Percentiles rank a stretch among this genome's conserved stretches.
Conservation (phyloP, 2,113 vertebrate species). For the Zosterops lateralis region DNA sequence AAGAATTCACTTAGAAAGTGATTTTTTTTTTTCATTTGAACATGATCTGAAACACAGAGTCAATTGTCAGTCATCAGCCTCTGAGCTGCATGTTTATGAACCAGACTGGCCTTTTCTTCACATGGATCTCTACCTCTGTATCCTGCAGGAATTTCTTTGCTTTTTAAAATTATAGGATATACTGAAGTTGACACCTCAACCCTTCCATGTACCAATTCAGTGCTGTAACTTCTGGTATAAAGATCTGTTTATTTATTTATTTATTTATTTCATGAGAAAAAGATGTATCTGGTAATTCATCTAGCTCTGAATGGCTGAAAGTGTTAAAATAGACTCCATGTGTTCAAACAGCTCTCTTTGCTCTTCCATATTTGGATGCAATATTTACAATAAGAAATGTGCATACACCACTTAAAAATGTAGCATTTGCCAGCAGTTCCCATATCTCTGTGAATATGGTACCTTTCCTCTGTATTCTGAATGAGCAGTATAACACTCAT, state of each 20-base stretch:
- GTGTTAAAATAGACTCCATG: not conserved
- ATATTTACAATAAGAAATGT: conserved; percentile 19
- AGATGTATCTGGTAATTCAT: not conserved
- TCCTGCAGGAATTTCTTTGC: not conserved
- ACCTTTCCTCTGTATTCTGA: not conserved
- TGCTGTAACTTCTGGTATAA: not conserved
- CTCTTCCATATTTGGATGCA: not conserved
- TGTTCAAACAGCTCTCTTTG: not conserved
- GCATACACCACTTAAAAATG: not conserved
- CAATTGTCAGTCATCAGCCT: not conserved
- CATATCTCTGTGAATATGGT: not conserved
- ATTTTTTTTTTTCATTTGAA: not conserved
- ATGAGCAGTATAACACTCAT: not conserved
- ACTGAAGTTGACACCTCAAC: not conserved
- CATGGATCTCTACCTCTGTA: not conserved
- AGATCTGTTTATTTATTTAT: not conserved
- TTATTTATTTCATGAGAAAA: not conserved
- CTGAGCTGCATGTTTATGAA: not conserved
- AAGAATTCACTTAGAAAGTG: not conserved
- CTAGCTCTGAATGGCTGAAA: not conserved
- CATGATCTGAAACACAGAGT: not conserved
- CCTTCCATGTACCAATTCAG: not conserved
- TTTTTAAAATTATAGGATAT: not conserved
- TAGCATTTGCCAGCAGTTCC: not conserved
- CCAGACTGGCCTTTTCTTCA: not conserved